Percentiles rank a stretch among this genome's conserved stretches.
Conservation (phyloP, 2,113 vertebrate species). For the Chroicocephalus ridibundus region DNA sequence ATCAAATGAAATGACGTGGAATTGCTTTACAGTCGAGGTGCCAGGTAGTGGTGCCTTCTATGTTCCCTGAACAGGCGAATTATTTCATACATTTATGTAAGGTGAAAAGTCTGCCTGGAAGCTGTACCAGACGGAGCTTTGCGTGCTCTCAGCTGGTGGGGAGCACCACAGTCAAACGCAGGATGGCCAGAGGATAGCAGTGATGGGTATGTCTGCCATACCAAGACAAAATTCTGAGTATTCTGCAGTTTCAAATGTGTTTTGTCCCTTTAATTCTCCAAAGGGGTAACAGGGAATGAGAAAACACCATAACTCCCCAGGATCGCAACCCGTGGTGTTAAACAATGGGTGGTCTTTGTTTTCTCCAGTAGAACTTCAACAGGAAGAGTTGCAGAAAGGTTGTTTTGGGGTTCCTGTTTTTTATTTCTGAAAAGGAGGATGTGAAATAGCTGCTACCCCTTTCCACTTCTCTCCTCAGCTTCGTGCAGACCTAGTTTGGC, state of each 20-base stretch:
- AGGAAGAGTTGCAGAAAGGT: conserved; percentile 9
- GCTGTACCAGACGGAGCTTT: neutral
- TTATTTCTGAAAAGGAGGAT: conserved; percentile 22
- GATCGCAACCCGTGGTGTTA: neutral
- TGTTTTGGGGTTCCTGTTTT: neutral
- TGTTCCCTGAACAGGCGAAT: neutral
- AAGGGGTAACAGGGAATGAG: neutral
- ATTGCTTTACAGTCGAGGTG: neutral
- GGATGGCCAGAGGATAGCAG: neutral
- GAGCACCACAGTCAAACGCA: neutral
- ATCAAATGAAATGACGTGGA: neutral
- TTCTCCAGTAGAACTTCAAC: neutral
- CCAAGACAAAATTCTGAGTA: neutral
- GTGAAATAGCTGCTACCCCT: conserved; percentile 2
- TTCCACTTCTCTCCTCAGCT: neutral
- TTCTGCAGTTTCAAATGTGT: neutral
- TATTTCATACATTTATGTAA: neutral
- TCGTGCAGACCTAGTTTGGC: neutral
- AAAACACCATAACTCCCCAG: neutral
- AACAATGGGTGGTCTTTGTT: neutral
- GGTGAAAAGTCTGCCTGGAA: neutral
- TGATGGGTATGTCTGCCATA: neutral
- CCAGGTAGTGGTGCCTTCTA: neutral
- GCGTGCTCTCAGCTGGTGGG: neutral
- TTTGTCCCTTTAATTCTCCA: neutral